Evolutionary conservation across 2,113 vertebrate species (phyloP).

Genomic region (Pseudorhombus dupliciocellatus): DNA sequence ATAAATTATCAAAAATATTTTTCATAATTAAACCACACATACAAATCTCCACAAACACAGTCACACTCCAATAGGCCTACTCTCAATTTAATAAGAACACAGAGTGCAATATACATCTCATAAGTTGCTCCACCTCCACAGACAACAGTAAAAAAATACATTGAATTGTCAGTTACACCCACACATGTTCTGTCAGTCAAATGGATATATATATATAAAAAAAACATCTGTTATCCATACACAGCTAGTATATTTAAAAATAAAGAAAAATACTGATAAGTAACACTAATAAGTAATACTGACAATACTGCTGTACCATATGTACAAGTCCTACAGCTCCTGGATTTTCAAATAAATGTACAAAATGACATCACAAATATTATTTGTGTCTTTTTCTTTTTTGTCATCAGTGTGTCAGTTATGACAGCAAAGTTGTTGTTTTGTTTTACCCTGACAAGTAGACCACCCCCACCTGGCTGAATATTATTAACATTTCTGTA

Average conservation of each 20-base stretch:
- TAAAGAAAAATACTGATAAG: conserved; percentile 31
- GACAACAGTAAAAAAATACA: conserved; percentile 20
- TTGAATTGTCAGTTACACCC: conserved; percentile 11
- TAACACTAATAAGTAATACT: conserved; percentile 72
- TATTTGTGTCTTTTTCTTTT: conserved; percentile 9
- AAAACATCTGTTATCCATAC: conserved; percentile 14
- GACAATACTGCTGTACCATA: conserved; percentile 41
- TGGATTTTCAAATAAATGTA: conserved; percentile 30
- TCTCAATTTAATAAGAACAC: conserved; percentile 49
- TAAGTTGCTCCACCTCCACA: conserved; percentile 24
- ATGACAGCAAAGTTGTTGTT: neutral
- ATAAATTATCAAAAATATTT: too few species aligned
- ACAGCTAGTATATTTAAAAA: conserved; percentile 43
- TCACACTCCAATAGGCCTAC: neutral
- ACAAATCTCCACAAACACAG: neutral
- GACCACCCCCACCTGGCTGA: conserved; percentile 1
- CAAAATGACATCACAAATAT: conserved; percentile 27
- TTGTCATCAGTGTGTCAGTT: neutral
- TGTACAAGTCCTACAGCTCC: conserved; percentile 25
- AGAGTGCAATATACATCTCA: conserved; percentile 51
- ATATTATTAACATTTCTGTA: neutral
- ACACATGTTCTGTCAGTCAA: conserved; percentile 17
- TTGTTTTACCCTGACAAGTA: conserved; percentile 7
- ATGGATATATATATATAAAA: conserved; percentile 14
- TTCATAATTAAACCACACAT: neutral